phyloP scores from a whole-genome alignment of 1,140 invertebrate species.

The Venturia canescens region DNA sequence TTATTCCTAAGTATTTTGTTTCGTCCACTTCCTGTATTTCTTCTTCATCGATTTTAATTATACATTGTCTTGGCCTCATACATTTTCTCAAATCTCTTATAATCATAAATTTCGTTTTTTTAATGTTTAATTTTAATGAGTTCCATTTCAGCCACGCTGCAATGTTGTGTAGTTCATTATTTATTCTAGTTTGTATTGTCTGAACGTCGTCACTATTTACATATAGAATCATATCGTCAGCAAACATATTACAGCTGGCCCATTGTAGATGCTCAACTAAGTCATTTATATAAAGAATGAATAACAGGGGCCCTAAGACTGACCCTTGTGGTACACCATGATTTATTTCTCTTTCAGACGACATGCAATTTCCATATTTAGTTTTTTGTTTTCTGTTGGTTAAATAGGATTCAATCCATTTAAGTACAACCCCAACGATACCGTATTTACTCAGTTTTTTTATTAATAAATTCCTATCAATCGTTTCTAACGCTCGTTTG shows the following conservation, averaged over 20 bases:
- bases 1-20: conserved; percentile 24
- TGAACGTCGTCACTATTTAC: background rate
- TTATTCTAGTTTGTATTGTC: conserved; percentile 16
- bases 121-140: conserved; percentile 18
- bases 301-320: conserved; percentile 39
- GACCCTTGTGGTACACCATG: conserved; percentile 49
- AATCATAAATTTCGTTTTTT: conserved; percentile 42
- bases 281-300: conserved; percentile 45
- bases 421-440: conserved; percentile 24
- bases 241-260: conserved; percentile 46
- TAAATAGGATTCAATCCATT: conserved; percentile 47
- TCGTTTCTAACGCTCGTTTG: conserved; percentile 52
- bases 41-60: background rate
- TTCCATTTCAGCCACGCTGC: conserved; percentile 30
- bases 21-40: background rate
- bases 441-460: conserved; percentile 44
- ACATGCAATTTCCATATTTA: background rate
- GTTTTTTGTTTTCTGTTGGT: conserved; percentile 34
- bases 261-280: background rate
- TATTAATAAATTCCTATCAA: conserved; percentile 42
- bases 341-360: no score
- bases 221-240: conserved; percentile 49
- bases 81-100: background rate
- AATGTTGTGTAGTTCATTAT: background rate
- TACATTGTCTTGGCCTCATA: background rate